Conservation (phyloP, 2,113 vertebrate species). For the Phalacrocorax pelagicus region DNA sequence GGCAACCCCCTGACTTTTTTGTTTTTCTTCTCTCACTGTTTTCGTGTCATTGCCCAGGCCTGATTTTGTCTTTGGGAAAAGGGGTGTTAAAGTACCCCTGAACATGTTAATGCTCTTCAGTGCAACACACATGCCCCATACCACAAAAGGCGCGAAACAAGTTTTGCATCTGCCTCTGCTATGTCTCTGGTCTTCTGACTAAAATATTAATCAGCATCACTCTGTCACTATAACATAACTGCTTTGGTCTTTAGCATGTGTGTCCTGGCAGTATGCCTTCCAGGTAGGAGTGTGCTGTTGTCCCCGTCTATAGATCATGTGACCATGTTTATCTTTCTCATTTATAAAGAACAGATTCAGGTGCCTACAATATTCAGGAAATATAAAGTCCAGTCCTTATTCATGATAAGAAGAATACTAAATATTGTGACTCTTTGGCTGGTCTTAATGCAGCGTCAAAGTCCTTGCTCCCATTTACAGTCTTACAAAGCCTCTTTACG, state of each 20-base stretch:
- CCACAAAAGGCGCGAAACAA: neutral
- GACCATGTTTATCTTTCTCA: neutral
- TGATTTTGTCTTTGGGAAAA: neutral
- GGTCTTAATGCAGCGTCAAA: neutral
- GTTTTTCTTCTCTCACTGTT: neutral
- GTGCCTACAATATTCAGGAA: neutral
- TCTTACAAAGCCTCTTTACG: neutral
- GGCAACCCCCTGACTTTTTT: neutral
- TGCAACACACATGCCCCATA: accelerated
- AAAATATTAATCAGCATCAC: neutral
- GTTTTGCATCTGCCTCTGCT: neutral
- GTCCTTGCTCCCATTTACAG: neutral
- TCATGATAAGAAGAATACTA: neutral
- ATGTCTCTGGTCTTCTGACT: neutral
- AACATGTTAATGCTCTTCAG: neutral
- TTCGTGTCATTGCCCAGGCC: neutral
- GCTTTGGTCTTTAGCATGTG: neutral
- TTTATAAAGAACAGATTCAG: neutral
- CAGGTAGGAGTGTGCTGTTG: neutral
- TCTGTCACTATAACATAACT: neutral
- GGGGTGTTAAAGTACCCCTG: neutral
- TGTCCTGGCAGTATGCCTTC: neutral
- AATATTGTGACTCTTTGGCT: neutral
- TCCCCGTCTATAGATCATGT: neutral
- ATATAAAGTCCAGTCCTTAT: neutral